A percentile compares a stretch with the other conserved stretches of the same genome.
These are phyloP conservation scores for Lepidocyrtinus sp. DNA, from an alignment of 2,888 invertebrate genomes.

Conservation along the genomic window DNA sequence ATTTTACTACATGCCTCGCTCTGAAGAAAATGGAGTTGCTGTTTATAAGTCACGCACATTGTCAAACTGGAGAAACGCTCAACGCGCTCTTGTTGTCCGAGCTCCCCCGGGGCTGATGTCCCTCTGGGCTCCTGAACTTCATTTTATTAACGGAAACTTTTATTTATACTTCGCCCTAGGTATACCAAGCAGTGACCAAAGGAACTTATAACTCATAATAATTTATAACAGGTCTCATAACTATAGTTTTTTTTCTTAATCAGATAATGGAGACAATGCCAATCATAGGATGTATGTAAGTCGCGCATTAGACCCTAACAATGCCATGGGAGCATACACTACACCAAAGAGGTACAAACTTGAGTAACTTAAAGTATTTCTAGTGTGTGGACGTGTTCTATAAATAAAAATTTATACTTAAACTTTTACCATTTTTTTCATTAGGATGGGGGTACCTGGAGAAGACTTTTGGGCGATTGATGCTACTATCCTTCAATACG, in stretches of 20 bases:
- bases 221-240: too few relatives aligned
- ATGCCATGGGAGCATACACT: conserved; percentile 62
- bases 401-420: conserved; percentile 35
- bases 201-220: too few relatives aligned
- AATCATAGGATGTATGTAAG: conserved; percentile 68
- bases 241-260: too few relatives aligned
- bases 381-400: too few relatives aligned
- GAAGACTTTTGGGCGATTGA: conserved; percentile 65
- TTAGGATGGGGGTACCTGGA: conserved; percentile 60
- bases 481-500: conserved; percentile 58
- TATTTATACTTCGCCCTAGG: conserved; percentile 63
- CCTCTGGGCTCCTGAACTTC: conserved; percentile 64
- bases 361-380: too few relatives aligned
- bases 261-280: conserved; percentile 63
- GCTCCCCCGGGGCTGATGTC: conserved; percentile 47
- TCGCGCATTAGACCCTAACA: conserved; percentile 57
- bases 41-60: conserved; percentile 49
- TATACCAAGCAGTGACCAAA: too few relatives aligned
- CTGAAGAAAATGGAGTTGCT: conserved; percentile 59
- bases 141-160: conserved; percentile 55
- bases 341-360: conserved; percentile 57
- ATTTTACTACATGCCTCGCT: conserved; percentile 62
- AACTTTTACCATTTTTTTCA: too few relatives aligned
- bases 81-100: conserved; percentile 48
- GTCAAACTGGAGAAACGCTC: conserved; percentile 40